These are phyloP conservation scores for Daktulosphaira vitifoliae DNA, from an alignment of 1,140 invertebrate genomes.

Conservation along the genomic window DNA sequence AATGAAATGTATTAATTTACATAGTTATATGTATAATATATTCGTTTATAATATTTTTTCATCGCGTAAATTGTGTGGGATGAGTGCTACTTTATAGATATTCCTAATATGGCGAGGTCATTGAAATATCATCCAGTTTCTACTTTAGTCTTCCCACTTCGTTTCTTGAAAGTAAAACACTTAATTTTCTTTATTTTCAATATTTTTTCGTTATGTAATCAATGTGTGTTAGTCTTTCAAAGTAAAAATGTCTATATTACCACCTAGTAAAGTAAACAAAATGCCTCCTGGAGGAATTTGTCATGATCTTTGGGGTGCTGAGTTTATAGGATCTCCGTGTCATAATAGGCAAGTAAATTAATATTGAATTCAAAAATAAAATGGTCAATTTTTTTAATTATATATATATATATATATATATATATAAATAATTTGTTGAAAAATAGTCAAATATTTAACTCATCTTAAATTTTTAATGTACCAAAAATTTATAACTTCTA, in stretches of 20 bases:
- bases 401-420: no score
- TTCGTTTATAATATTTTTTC: neutral
- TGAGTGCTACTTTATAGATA: neutral
- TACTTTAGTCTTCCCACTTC: neutral
- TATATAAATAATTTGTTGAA: no score
- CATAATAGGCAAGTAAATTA: conserved; percentile 43
- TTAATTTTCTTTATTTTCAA: neutral
- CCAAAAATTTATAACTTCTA: no score
- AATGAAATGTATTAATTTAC: no score
- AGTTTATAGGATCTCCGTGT: conserved; percentile 41
- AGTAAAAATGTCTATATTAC: conserved; percentile 24
- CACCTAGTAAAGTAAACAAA: conserved; percentile 36
- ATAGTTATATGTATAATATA: no score
- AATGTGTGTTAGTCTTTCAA: neutral
- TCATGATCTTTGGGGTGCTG: conserved; percentile 46
- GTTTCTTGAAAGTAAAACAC: neutral
- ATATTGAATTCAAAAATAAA: no score
- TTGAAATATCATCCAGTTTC: conserved; percentile 28
- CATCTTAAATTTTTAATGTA: no score
- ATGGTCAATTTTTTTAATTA: no score
- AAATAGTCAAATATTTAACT: no score
- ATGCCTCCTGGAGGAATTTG: conserved; percentile 47
- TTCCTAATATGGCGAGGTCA: conserved; percentile 31
- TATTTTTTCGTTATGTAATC: neutral
- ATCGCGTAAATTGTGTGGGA: conserved; percentile 1